Conservation (phyloP, 1,140 invertebrate species). For the Drosophila quadrilineata region DNA sequence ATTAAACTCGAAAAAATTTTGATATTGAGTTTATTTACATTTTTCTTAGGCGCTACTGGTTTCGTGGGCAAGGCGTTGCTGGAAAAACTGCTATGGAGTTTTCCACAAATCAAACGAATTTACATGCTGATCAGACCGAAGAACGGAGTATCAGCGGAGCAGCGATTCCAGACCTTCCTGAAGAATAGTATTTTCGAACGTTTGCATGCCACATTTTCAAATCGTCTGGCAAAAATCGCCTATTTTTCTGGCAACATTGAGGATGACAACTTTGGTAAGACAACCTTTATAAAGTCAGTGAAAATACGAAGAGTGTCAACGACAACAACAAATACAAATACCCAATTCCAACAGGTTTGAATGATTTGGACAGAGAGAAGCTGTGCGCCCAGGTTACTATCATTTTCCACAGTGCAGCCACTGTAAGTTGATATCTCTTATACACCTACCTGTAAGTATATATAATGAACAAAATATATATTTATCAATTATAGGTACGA, state of each 20-base stretch:
- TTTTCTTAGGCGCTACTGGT: constrained; percentile 62
- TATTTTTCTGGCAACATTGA: constrained; percentile 81
- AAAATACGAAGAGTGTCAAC: too few relatives aligned
- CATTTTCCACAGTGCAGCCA: constrained; percentile 94
- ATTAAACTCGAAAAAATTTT: neutral
- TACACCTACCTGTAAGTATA: neutral
- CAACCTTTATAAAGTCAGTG: neutral
- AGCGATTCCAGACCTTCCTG: constrained; percentile 64
- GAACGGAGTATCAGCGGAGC: constrained; percentile 51
- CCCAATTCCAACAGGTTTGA: constrained; percentile 84
- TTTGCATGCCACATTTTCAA: constrained; percentile 55
- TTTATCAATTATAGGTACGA: constrained; percentile 53
- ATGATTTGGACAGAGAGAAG: constrained; percentile 82
- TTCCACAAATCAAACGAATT: constrained; percentile 85
- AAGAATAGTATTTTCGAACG: constrained; percentile 73
- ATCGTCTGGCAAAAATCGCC: constrained; percentile 78
- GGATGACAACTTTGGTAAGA: constrained; percentile 70
- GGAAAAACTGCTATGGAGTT: constrained; percentile 88
- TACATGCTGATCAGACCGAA: constrained; percentile 87
- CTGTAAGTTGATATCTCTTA: constrained; percentile 82
- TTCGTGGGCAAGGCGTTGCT: constrained; percentile 87
- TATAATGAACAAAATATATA: too few relatives aligned
- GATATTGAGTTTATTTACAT: neutral
- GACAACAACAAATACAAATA: too few relatives aligned
- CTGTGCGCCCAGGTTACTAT: constrained; percentile 85